These are phyloP conservation scores for Xenopus borealis DNA, from an alignment of 2,113 vertebrate species.

Conservation along the genomic window DNA sequence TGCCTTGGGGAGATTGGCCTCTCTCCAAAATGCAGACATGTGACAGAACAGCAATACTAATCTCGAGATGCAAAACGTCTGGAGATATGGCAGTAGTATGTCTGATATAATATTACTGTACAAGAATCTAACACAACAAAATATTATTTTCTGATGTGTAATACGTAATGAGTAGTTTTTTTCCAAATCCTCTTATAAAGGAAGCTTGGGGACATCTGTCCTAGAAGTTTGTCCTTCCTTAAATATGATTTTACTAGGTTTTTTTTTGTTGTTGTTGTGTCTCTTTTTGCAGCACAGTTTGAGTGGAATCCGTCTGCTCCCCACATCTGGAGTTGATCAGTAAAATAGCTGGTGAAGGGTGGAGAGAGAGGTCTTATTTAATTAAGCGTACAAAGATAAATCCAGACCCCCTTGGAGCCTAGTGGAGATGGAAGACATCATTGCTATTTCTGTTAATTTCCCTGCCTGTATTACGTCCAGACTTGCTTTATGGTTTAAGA, in stretches of 20 bases:
- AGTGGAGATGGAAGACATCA: conserved; percentile 39
- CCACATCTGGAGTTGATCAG: conserved; percentile 58
- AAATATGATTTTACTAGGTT: conserved; percentile 9
- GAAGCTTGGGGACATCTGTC: too few species aligned
- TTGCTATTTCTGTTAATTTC: conserved; percentile 22
- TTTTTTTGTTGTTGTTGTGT: conserved; percentile 8
- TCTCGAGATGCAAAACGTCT: too few species aligned
- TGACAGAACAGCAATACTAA: not conserved
- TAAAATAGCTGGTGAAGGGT: conserved; percentile 34
- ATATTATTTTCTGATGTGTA: too few species aligned
- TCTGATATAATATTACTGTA: too few species aligned
- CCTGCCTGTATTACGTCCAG: conserved; percentile 32
- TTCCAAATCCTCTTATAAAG: too few species aligned
- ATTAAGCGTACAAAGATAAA: conserved; percentile 48
- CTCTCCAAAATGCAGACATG: not conserved
- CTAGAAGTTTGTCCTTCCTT: not conserved
- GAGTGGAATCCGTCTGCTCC: conserved; percentile 43
- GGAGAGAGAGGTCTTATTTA: conserved; percentile 49
- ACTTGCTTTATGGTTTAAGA: conserved; percentile 25
- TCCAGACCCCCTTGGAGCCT: conserved; percentile 38
- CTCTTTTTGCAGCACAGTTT: conserved; percentile 26
- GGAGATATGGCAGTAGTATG: too few species aligned
- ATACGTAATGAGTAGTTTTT: too few species aligned
- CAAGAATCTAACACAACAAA: too few species aligned
- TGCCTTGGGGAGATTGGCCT: not conserved